Conservation (phyloP, 64 coral and sea anemone species). For the Montipora cactus region DNA sequence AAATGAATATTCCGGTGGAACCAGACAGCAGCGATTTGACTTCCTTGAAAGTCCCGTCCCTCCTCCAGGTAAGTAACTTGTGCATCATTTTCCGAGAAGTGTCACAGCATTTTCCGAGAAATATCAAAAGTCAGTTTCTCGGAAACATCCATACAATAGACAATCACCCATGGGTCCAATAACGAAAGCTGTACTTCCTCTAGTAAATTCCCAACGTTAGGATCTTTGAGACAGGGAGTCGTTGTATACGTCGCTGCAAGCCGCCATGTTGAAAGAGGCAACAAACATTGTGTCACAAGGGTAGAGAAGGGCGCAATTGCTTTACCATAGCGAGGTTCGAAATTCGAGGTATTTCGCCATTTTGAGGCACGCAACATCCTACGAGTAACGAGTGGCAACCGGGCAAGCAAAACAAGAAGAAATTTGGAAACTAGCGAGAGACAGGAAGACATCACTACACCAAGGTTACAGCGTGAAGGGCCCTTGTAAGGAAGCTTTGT, state of each 20-base stretch:
- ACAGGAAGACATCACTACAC: too few species aligned
- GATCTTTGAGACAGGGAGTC: background rate
- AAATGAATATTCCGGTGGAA: background rate
- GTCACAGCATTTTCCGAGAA: slow-evolving; percentile 13
- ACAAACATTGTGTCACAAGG: background rate
- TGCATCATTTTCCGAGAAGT: too few species aligned
- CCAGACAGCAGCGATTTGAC: background rate
- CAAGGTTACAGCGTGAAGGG: too few species aligned
- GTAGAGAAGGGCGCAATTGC: background rate
- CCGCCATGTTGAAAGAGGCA: background rate
- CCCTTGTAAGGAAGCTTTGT: too few species aligned
- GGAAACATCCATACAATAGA: background rate
- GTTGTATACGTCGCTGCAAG: too few species aligned
- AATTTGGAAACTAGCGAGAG: too few species aligned
- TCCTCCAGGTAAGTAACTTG: background rate
- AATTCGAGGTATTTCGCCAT: background rate
- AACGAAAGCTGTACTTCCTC: background rate
- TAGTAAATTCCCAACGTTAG: background rate
- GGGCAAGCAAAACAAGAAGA: too few species aligned
- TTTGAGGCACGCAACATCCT: too few species aligned
- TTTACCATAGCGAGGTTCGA: background rate
- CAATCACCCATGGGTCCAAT: background rate
- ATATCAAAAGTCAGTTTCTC: slow-evolving; percentile 2
- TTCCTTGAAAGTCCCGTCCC: background rate
- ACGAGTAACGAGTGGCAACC: too few species aligned